These are phyloP conservation scores for Halocynthia aurantium DNA, from an alignment of 23 tunicate genomes.

Conservation along the genomic window DNA sequence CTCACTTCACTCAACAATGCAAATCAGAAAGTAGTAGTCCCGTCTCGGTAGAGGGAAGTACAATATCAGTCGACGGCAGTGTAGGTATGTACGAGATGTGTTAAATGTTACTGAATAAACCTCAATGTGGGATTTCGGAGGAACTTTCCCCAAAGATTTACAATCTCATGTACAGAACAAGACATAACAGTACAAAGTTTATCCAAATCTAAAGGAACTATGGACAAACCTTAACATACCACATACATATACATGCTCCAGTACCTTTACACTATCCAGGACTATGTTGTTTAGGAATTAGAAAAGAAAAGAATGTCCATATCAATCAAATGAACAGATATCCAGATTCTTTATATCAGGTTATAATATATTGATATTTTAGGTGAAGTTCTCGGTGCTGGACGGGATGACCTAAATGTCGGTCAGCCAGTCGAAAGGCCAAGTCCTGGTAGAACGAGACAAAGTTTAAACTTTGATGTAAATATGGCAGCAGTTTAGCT, in stretches of 20 bases:
- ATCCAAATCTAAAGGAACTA: too few species aligned
- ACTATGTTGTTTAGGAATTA: neutral
- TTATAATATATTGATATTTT: neutral
- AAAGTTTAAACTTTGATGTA: slow-evolving; percentile 22
- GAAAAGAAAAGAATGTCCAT: neutral
- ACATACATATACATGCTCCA: too few species aligned
- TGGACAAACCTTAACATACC: too few species aligned
- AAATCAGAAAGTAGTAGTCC: neutral
- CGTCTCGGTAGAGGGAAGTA: slow-evolving; percentile 11
- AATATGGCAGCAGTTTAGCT: slow-evolving; percentile 24
- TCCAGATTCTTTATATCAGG: neutral
- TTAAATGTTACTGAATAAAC: too few species aligned
- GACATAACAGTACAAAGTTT: too few species aligned
- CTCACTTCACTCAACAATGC: slow-evolving; percentile 49
- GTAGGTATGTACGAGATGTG: too few species aligned
- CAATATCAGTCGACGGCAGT: too few species aligned
- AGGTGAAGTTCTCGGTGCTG: slow-evolving; percentile 7
- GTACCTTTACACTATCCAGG: too few species aligned
- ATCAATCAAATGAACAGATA: neutral
- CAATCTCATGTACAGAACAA: too few species aligned
- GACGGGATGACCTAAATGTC: slow-evolving; percentile 4
- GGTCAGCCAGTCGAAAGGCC: slow-evolving; percentile 27
- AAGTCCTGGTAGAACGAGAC: slow-evolving; percentile 5
- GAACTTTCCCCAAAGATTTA: too few species aligned
- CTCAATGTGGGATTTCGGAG: too few species aligned